These are phyloP conservation scores for Cetoscarus ocellatus DNA, from an alignment of 2,797 vertebrate species.

Conservation along the genomic window DNA sequence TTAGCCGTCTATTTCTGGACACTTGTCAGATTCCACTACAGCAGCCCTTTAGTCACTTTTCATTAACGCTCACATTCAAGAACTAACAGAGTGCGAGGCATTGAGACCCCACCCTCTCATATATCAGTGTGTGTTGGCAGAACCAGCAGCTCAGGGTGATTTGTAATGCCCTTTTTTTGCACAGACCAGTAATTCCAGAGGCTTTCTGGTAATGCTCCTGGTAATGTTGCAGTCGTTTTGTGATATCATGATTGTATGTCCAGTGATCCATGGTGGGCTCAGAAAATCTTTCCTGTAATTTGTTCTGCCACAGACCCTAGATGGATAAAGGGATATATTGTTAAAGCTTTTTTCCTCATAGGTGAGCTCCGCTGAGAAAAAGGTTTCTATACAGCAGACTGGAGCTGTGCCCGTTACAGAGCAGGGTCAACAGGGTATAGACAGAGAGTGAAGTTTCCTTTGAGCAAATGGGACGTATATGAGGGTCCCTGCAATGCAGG, in stretches of 20 bases:
- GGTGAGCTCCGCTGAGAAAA: constrained; percentile 44
- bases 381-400: constrained; percentile 52
- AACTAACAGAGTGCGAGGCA: constrained; percentile 36
- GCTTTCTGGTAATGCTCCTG: constrained; percentile 51
- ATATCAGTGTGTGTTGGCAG: constrained; percentile 47
- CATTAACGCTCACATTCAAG: constrained; percentile 65
- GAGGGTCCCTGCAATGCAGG: constrained; percentile 29
- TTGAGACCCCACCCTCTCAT: constrained; percentile 18
- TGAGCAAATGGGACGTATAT: constrained; percentile 47
- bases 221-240: constrained; percentile 66
- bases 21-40: constrained; percentile 67
- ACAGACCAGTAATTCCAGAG: constrained; percentile 54
- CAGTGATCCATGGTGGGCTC: constrained; percentile 59
- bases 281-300: constrained; percentile 60
- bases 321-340: constrained; percentile 65
- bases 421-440: constrained; percentile 37
- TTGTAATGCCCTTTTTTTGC: constrained; percentile 56
- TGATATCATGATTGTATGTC: constrained; percentile 42
- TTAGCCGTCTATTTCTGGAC: constrained; percentile 73
- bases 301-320: constrained; percentile 50
- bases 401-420: constrained; percentile 38
- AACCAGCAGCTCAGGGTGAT: constrained; percentile 47
- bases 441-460: constrained; percentile 48
- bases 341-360: constrained; percentile 48
- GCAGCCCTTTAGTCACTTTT: constrained; percentile 76